phyloP scores from a whole-genome alignment of 2,888 invertebrate genomes.

The Lasioglossum lativentre region DNA sequence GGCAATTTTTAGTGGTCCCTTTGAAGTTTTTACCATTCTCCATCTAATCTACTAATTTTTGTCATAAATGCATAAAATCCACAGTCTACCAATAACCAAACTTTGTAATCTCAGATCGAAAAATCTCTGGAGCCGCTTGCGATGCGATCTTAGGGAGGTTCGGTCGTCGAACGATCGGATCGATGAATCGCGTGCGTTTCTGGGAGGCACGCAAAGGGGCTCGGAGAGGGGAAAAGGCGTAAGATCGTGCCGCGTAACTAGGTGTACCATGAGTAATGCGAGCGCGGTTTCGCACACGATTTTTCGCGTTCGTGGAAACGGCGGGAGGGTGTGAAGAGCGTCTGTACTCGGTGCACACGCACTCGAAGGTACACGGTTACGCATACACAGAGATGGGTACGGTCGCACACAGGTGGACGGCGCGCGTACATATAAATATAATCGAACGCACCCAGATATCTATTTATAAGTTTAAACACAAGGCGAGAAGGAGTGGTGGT shows the following conservation, averaged over 20 bases:
- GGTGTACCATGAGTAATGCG: constrained; percentile 50
- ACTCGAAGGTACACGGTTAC: not conserved
- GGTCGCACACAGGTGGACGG: not conserved
- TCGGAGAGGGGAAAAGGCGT: constrained; percentile 8
- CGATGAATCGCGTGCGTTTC: not conserved
- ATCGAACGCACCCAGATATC: constrained; percentile 82
- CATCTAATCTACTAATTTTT: too few species aligned
- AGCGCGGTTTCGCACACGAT: constrained; percentile 27
- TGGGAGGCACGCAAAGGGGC: not conserved
- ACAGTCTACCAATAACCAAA: too few species aligned
- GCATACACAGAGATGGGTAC: not conserved
- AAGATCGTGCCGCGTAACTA: constrained; percentile 32
- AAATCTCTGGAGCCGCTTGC: not conserved
- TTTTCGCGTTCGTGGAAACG: constrained; percentile 37
- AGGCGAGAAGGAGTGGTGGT: constrained; percentile 62
- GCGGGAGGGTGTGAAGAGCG: constrained; percentile 38
- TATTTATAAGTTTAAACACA: constrained; percentile 79
- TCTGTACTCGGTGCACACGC: not conserved
- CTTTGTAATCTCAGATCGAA: not conserved
- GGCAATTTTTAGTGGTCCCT: too few species aligned
- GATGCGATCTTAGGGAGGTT: constrained; percentile 5
- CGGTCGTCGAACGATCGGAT: constrained; percentile 1
- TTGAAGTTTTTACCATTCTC: too few species aligned
- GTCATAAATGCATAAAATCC: too few species aligned
- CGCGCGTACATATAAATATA: constrained; percentile 72